Percentiles rank a stretch among this genome's conserved stretches.
Conservation (phyloP, 2,797 vertebrate genomes). For the Aulostomus chinensis region DNA sequence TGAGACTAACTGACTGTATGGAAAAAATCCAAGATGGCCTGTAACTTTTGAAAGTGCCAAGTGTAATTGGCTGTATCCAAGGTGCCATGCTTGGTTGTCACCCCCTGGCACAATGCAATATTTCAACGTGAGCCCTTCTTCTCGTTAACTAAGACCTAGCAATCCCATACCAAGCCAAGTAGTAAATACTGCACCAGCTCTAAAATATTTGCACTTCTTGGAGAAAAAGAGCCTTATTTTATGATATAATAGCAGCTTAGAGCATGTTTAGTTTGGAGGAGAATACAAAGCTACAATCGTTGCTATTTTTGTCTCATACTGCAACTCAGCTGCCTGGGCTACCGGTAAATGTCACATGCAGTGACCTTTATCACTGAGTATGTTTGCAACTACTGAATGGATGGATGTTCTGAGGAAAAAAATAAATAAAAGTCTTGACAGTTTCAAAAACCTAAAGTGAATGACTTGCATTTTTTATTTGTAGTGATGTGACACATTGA, state of each 20-base stretch:
- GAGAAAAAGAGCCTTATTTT: slow-evolving; percentile 38
- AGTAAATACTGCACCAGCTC: slow-evolving; percentile 48
- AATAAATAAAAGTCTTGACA: slow-evolving; percentile 37
- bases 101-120: slow-evolving; percentile 27
- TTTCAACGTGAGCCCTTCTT: slow-evolving; percentile 7
- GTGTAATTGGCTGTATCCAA: slow-evolving; percentile 34
- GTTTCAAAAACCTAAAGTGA: not conserved
- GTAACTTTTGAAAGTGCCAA: slow-evolving; percentile 31
- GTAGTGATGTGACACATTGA: not conserved
- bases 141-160: slow-evolving; percentile 36
- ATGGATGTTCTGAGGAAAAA: slow-evolving; percentile 20
- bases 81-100: slow-evolving; percentile 34
- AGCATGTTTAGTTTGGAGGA: slow-evolving; percentile 65
- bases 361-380: slow-evolving; percentile 28
- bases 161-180: slow-evolving; percentile 27
- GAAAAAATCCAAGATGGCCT: slow-evolving; percentile 30
- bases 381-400: slow-evolving; percentile 30
- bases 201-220: slow-evolving; percentile 45
- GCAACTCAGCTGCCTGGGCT: slow-evolving; percentile 32
- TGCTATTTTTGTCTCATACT: slow-evolving; percentile 52
- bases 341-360: slow-evolving; percentile 41
- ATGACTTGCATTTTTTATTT: too few species aligned
- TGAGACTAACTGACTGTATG: slow-evolving; percentile 21
- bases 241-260: slow-evolving; percentile 22
- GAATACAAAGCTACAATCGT: slow-evolving; percentile 36